Evolutionary conservation across 2,113 vertebrate species (phyloP).

Genomic region (Bostrychus sinensis): DNA sequence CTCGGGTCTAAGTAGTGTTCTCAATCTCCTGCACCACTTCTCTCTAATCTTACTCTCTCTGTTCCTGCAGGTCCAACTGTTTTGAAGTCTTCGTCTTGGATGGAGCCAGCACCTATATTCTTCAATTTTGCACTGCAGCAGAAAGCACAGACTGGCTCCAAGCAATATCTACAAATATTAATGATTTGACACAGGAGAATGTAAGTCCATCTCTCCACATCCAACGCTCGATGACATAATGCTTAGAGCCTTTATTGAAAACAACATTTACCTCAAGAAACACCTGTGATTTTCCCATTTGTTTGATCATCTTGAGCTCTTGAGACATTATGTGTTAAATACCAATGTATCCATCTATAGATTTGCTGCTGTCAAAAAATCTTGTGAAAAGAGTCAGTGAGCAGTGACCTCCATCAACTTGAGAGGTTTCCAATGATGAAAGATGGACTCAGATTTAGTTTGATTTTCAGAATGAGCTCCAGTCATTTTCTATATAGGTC

Average conservation of each 20-base stretch:
- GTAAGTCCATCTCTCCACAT: conserved; percentile 76
- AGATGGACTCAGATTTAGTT: neutral
- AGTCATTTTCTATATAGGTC: neutral
- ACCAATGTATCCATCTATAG: neutral
- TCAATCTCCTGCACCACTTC: conserved; percentile 9
- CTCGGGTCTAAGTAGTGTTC: conserved; percentile 1
- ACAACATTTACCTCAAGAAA: neutral
- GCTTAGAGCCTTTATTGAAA: neutral
- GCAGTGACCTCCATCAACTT: neutral
- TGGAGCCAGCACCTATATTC: conserved; percentile 85
- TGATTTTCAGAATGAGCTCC: neutral
- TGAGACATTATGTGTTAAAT: neutral
- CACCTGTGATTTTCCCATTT: neutral
- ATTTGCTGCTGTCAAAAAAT: neutral
- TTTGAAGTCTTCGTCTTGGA: conserved; percentile 91
- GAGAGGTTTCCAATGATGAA: neutral
- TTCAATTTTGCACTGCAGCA: conserved; percentile 89
- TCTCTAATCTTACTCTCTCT: conserved; percentile 53
- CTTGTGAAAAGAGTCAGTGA: neutral
- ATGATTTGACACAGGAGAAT: conserved; percentile 87
- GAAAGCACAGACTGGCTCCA: conserved; percentile 93
- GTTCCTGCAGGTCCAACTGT: conserved; percentile 84
- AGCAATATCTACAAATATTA: conserved; percentile 90
- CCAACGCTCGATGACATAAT: neutral
- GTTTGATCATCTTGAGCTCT: conserved; percentile 1